Evolutionary conservation across 2,113 vertebrate genomes (phyloP), one percentile per base, ranked within the genome.

Genomic region (Neoarius graeffei): DNA sequence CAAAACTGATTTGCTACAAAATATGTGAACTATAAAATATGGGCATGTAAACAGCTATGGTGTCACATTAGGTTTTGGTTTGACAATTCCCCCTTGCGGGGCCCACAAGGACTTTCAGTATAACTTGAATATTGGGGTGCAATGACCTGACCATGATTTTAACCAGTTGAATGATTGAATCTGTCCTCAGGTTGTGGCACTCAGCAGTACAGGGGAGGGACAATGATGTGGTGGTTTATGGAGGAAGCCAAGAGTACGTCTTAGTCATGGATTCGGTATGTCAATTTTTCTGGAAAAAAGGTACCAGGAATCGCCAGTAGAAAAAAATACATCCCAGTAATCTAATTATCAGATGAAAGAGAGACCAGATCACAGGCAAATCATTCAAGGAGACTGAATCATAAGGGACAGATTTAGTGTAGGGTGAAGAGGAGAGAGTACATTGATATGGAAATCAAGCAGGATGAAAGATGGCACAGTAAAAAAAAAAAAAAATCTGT

Each of bases 151-250:
- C 3, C n/a, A 52, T 25, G 81, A 42, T 67, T 23, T 77, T 23
- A 23, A 3, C 73, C 81, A 7, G 30, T 73, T 54, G 17, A 60
- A 11, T 69, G 19, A n/a, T 62, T 64, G 11, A 62, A 10, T 80
- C 50, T 79, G 14, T 62, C 56, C 2, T 42, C 89, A 99, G 98
- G 91, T 94, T 99, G 88, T 97, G 97, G 96, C 98, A 99, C 89
- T 96, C 97, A 0, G 97, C 98, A n/a, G 97, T 96, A 73, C 95
- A 96, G 35, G 98, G 97, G 20, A 96, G 94, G 80, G 97, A 99
- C 81, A 91, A 92, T 84, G 97, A 99, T 57, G 96, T 99, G 30
- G 96, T 99, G 87, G 96, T 99, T 87, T 99, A 98, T 85, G 98
- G 98, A 76, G 98, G 98, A 81, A 98, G 97, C 93, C 97, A 96